Percentiles rank a stretch among this genome's conserved stretches.
phyloP scores from a whole-genome alignment of 2,797 vertebrate genomes.

The Threskiornis aethiopicus region DNA sequence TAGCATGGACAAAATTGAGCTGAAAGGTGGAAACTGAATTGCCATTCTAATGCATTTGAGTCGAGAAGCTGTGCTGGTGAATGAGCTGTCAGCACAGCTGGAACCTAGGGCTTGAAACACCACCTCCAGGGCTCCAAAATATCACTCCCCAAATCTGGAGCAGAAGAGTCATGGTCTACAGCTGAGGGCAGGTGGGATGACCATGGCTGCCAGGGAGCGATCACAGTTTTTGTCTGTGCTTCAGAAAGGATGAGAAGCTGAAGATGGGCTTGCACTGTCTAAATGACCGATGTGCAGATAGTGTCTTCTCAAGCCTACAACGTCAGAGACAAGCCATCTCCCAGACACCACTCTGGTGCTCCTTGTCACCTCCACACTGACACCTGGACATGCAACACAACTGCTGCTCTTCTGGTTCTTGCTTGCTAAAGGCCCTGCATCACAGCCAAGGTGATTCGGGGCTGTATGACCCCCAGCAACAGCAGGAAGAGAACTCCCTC shows the following conservation, averaged over 20 bases:
- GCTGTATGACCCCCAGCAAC: accelerated
- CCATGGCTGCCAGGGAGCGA: not conserved
- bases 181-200: not conserved
- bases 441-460: not conserved
- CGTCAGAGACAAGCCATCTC: not conserved
- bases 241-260: not conserved
- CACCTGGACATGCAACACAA: not conserved
- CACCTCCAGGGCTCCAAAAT: not conserved
- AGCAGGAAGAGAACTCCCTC: not conserved
- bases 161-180: not conserved
- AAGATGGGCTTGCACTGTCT: not conserved
- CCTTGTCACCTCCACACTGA: accelerated
- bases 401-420: not conserved
- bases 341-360: not conserved
- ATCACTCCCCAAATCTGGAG: not conserved
- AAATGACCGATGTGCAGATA: not conserved
- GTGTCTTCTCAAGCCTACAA: not conserved
- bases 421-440: not conserved
- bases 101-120: not conserved
- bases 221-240: not conserved
- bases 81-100: not conserved
- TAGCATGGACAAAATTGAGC: not conserved
- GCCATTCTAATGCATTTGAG: not conserved
- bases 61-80: not conserved
- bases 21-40: not conserved